Conservation (phyloP, 2,888 invertebrate species). For the Dynastes maya region DNA sequence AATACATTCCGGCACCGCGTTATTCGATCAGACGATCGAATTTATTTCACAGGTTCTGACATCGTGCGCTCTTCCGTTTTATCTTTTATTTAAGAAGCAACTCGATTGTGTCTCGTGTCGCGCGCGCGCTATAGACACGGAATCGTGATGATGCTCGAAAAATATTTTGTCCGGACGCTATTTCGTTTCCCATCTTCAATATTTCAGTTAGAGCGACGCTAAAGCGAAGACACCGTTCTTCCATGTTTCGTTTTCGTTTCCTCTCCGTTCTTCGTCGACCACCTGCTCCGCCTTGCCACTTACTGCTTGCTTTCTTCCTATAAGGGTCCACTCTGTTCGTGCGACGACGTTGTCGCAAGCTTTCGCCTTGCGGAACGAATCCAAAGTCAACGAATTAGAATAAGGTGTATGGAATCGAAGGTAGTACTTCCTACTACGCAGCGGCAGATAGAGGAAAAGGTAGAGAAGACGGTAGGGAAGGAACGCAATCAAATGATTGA, state of each 20-base stretch:
- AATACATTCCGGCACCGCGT: neutral
- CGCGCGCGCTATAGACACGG: neutral
- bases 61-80: constrained; percentile 11
- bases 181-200: constrained; percentile 35
- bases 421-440: neutral
- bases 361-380: too few species aligned
- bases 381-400: constrained; percentile 20
- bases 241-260: neutral
- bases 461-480: neutral
- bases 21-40: constrained; percentile 19
- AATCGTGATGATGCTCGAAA: constrained; percentile 19
- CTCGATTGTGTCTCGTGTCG: constrained; percentile 35
- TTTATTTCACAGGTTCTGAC: constrained; percentile 26
- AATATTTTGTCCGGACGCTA: constrained; percentile 41
- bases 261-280: neutral
- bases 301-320: too few species aligned
- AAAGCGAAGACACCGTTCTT: neutral
- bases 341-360: too few species aligned
- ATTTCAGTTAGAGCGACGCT: constrained; percentile 17
- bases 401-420: constrained; percentile 1
- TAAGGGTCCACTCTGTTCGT: too few species aligned
- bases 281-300: neutral
- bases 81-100: constrained; percentile 34
- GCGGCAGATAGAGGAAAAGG: neutral
- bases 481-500: constrained; percentile 15